Percentiles rank a stretch among this genome's conserved stretches.
Evolutionary conservation across 1,140 invertebrate genomes (phyloP).

Genomic region (Rhagoletis zephyria): DNA sequence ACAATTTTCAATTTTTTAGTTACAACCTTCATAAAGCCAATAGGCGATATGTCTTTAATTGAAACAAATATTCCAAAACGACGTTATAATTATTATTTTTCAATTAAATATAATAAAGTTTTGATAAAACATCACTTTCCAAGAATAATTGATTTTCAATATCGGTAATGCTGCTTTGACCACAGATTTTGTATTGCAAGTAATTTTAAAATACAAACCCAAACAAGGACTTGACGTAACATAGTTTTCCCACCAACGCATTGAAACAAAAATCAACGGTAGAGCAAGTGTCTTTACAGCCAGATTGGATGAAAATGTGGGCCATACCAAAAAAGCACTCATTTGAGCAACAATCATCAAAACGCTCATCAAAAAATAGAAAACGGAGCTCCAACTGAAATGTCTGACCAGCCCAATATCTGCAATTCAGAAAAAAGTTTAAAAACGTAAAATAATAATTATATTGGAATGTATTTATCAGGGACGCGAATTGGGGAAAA

Average conservation of each 20-base stretch:
- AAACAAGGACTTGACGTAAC: slow-evolving; percentile 73
- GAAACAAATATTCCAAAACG: too few species aligned
- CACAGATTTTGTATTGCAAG: too few species aligned
- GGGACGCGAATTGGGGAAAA: too few species aligned
- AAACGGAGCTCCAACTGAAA: slow-evolving; percentile 63
- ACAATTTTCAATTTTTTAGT: too few species aligned
- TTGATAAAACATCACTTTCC: too few species aligned
- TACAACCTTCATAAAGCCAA: too few species aligned
- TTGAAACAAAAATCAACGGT: slow-evolving; percentile 81
- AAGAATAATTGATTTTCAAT: too few species aligned
- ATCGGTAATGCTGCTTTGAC: too few species aligned
- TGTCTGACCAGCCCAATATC: slow-evolving; percentile 64
- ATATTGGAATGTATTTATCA: background rate
- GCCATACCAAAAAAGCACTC: slow-evolving; percentile 81
- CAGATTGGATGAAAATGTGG: slow-evolving; percentile 74
- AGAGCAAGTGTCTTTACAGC: slow-evolving; percentile 79
- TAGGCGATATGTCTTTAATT: too few species aligned
- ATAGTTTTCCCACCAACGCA: slow-evolving; percentile 90
- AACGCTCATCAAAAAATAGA: slow-evolving; percentile 64
- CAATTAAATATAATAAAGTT: too few species aligned
- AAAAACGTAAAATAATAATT: background rate
- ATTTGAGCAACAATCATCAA: slow-evolving; percentile 77
- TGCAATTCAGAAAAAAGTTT: slow-evolving; percentile 54
- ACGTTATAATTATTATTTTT: too few species aligned
- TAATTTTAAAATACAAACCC: slow-evolving; percentile 68